Conservation (phyloP, 2,797 vertebrate genomes). For the Neoniphon sammara region DNA sequence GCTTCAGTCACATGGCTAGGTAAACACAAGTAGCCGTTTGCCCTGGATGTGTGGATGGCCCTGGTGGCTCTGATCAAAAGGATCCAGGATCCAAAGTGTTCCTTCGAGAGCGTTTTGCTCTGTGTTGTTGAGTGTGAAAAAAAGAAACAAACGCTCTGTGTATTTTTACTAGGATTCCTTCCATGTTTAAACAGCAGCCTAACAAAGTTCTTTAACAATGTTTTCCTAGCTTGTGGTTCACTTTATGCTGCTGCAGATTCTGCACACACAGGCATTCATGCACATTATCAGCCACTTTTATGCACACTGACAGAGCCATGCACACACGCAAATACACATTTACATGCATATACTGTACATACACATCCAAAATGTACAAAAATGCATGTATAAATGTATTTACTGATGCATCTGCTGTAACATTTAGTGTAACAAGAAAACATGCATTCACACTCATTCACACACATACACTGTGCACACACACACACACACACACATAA, state of each 20-base stretch:
- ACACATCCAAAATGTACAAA: slow-evolving; percentile 16
- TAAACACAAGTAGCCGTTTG: slow-evolving; percentile 69
- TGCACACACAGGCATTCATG: slow-evolving; percentile 30
- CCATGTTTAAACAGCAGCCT: slow-evolving; percentile 65
- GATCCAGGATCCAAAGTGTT: slow-evolving; percentile 47
- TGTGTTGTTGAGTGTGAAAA: slow-evolving; percentile 49
- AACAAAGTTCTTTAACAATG: slow-evolving; percentile 59
- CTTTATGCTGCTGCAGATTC: slow-evolving; percentile 43
- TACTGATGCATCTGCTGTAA: not conserved
- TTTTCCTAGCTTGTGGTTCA: slow-evolving; percentile 64
- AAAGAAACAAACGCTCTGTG: slow-evolving; percentile 61
- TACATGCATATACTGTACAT: slow-evolving; percentile 17
- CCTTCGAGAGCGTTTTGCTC: slow-evolving; percentile 38
- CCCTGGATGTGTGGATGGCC: slow-evolving; percentile 38
- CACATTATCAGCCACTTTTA: slow-evolving; percentile 30
- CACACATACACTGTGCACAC: not conserved
- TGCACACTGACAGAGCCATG: slow-evolving; percentile 12
- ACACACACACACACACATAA: not conserved
- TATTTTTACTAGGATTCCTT: slow-evolving; percentile 74
- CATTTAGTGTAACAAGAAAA: slow-evolving; percentile 8
- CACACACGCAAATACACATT: not conserved
- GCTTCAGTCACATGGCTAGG: slow-evolving; percentile 72
- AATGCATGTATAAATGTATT: not conserved
- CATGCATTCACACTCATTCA: slow-evolving; percentile 6
- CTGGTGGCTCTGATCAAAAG: slow-evolving; percentile 34